These are phyloP conservation scores for Andrena dorsata DNA, from an alignment of 2,888 invertebrate genomes.

Conservation along the genomic window DNA sequence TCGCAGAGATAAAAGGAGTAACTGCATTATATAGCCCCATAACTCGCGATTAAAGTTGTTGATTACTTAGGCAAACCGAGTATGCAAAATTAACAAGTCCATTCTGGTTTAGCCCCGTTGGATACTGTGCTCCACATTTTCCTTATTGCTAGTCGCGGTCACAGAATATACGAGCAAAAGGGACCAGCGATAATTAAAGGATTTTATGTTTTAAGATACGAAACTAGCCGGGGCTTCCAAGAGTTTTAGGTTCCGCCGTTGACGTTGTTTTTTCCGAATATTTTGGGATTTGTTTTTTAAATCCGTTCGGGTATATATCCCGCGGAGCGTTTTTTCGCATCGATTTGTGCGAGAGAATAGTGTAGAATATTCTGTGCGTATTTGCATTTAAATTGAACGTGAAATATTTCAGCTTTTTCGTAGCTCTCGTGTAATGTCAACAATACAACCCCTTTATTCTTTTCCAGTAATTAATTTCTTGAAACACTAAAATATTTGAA, in stretches of 20 bases:
- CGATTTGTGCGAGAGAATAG: too few species aligned
- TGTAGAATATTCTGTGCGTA: too few species aligned
- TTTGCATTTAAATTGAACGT: too few species aligned
- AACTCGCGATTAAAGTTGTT: slow-evolving; percentile 66
- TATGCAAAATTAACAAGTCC: slow-evolving; percentile 51
- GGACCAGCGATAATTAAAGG: not conserved
- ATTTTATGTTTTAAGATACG: not conserved
- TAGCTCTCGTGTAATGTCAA: too few species aligned
- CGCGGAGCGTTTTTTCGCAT: too few species aligned
- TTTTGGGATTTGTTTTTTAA: too few species aligned
- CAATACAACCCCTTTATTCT: too few species aligned
- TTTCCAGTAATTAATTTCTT: too few species aligned
- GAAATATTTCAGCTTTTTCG: too few species aligned
- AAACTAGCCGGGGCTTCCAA: not conserved
- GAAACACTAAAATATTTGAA: too few species aligned
- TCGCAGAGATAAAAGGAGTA: slow-evolving; percentile 65
- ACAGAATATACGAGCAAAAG: not conserved
- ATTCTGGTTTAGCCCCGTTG: slow-evolving; percentile 21
- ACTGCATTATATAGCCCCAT: slow-evolving; percentile 56
- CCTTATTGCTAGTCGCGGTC: slow-evolving; percentile 12
- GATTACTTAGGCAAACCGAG: slow-evolving; percentile 57
- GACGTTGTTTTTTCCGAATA: too few species aligned
- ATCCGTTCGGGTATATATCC: too few species aligned
- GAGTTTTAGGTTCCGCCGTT: not conserved
- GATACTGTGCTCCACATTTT: not conserved